Evolutionary conservation across 1,140 invertebrate genomes (phyloP).

Genomic region (Psix sp.): DNA sequence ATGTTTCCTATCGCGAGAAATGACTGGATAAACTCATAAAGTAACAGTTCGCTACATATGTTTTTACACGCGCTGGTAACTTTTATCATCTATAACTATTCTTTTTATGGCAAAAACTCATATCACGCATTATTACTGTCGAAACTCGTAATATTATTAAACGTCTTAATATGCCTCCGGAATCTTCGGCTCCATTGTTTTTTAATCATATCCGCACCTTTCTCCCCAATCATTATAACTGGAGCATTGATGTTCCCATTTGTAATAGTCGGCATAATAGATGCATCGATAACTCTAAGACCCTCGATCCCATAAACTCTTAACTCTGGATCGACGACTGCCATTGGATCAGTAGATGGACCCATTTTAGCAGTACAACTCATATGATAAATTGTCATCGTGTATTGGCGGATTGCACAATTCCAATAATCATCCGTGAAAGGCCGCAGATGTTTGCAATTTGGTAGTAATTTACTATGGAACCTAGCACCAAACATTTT

Average conservation of each 20-base stretch:
- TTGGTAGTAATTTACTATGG: constrained; percentile 84
- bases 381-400: constrained; percentile 92
- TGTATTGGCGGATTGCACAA: constrained; percentile 86
- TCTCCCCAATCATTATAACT: constrained; percentile 95
- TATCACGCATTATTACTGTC: constrained; percentile 1
- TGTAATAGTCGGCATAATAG: constrained; percentile 88
- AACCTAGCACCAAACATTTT: constrained; percentile 85
- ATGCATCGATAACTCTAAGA: constrained; percentile 87
- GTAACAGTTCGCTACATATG: too few species aligned
- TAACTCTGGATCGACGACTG: constrained; percentile 89
- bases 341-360: constrained; percentile 83
- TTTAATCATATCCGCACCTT: constrained; percentile 91
- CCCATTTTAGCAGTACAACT: constrained; percentile 92
- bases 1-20: too few species aligned
- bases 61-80: too few species aligned
- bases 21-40: too few species aligned
- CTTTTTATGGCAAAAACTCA: not conserved
- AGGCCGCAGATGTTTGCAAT: constrained; percentile 85
- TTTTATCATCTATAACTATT: too few species aligned
- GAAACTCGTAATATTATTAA: constrained; percentile 6
- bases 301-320: constrained; percentile 86
- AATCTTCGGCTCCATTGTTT: constrained; percentile 60
- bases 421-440: constrained; percentile 92
- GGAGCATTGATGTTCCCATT: constrained; percentile 92
- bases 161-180: constrained; percentile 18